These are phyloP conservation scores for Bubalus kerabau DNA, from an alignment of 2,113 vertebrate species.

Conservation along the genomic window DNA sequence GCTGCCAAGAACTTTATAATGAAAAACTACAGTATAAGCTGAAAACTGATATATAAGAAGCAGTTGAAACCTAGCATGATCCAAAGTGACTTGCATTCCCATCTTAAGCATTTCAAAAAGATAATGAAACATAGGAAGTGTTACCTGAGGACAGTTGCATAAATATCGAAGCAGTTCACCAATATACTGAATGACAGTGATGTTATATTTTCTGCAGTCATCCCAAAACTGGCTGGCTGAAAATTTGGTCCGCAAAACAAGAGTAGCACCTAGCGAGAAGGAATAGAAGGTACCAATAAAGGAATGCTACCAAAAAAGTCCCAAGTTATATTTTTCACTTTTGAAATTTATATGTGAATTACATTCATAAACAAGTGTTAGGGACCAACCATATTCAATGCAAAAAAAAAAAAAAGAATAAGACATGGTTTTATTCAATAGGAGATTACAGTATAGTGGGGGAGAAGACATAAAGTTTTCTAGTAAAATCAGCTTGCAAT, in stretches of 20 bases:
- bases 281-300: background rate
- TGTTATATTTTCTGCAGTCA: constrained; percentile 88
- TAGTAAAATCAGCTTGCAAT: background rate
- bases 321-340: background rate
- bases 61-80: background rate
- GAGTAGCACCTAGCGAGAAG: constrained; percentile 83
- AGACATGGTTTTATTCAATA: background rate
- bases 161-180: constrained; percentile 91
- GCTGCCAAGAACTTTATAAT: background rate
- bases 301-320: background rate
- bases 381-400: background rate
- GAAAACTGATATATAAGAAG: background rate
- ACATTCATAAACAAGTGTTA: background rate
- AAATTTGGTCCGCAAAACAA: constrained; percentile 87
- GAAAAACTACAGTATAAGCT: background rate
- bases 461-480: background rate
- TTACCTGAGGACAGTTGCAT: constrained; percentile 86
- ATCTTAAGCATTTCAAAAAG: background rate
- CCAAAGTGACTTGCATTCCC: background rate
- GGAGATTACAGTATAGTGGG: background rate
- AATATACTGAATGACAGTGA: constrained; percentile 90
- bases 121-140: background rate
- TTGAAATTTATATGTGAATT: background rate
- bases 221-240: constrained; percentile 93
- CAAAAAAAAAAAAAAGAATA: background rate